Percentiles rank a stretch among this genome's conserved stretches.
Evolutionary conservation across 2,888 invertebrate species (phyloP).

Genomic region (Bruchidius siliquastri): DNA sequence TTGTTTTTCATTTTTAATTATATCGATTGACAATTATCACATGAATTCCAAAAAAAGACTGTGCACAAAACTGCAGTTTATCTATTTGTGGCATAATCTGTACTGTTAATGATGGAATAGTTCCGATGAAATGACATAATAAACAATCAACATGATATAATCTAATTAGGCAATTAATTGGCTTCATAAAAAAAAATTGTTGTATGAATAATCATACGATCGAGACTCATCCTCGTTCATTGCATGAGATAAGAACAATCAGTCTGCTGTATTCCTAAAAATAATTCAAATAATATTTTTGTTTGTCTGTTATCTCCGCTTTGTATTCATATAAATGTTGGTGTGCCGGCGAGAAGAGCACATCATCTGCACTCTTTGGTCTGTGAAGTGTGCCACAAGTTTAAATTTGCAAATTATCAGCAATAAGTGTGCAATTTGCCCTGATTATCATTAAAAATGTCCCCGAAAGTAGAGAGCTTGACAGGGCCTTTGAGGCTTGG

Average conservation of each 20-base stretch:
- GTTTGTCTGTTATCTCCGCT: not conserved
- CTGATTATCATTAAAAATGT: too few relatives aligned
- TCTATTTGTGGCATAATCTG: too few relatives aligned
- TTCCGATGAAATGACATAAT: too few relatives aligned
- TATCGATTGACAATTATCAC: too few relatives aligned
- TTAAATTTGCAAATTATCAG: too few relatives aligned
- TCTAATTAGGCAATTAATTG: too few relatives aligned
- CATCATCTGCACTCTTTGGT: not conserved
- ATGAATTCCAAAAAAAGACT: too few relatives aligned
- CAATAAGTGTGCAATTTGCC: too few relatives aligned
- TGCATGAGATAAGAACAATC: not conserved
- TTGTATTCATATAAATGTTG: not conserved
- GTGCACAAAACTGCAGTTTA: too few relatives aligned
- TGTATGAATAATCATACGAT: not conserved
- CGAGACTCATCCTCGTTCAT: not conserved
- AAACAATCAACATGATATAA: too few relatives aligned
- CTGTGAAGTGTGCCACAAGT: not conserved
- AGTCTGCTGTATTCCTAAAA: not conserved
- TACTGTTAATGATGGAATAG: too few relatives aligned
- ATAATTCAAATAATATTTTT: not conserved
- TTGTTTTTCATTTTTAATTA: too few relatives aligned
- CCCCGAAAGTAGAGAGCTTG: conserved; percentile 36
- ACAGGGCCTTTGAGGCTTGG: conserved; percentile 53
- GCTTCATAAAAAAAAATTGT: not conserved
- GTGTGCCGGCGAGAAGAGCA: not conserved